Percentiles rank a stretch among this genome's conserved stretches.
phyloP scores from a whole-genome alignment of 2,113 vertebrate species.

The Cyphomyrus discorhynchus region DNA sequence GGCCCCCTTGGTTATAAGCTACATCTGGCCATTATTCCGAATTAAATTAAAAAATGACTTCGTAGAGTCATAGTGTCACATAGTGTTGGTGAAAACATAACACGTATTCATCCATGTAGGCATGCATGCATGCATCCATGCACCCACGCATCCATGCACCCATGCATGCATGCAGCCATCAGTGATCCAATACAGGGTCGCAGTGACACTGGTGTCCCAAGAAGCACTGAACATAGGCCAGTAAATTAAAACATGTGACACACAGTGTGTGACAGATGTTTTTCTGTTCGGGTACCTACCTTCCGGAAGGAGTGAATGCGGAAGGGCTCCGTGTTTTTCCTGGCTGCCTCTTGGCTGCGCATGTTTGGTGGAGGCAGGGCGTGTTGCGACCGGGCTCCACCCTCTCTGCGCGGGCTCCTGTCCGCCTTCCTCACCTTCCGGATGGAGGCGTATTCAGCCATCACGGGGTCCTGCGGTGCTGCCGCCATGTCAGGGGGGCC shows the following conservation, averaged over 20 bases:
- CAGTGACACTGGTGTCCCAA: background rate
- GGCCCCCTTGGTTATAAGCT: background rate
- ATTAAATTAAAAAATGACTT: background rate
- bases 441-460: slow-evolving; percentile 26
- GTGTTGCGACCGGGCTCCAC: background rate
- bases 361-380: background rate
- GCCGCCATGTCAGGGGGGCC: background rate
- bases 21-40: background rate
- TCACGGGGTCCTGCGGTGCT: slow-evolving; percentile 7
- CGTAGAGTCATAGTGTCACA: background rate
- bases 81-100: background rate
- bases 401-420: background rate
- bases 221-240: background rate
- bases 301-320: slow-evolving; percentile 23
- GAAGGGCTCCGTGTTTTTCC: slow-evolving; percentile 14
- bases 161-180: background rate
- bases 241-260: background rate
- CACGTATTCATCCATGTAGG: background rate
- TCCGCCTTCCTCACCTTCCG: slow-evolving; percentile 24
- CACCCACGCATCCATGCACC: background rate
- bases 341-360: background rate
- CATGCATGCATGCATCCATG: background rate
- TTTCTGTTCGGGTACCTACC: background rate
- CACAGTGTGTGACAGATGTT: background rate
- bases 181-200: background rate